Base-by-base conservation (phyloP, 2,888 invertebrate genomes). In the Bombylius major region DNA sequence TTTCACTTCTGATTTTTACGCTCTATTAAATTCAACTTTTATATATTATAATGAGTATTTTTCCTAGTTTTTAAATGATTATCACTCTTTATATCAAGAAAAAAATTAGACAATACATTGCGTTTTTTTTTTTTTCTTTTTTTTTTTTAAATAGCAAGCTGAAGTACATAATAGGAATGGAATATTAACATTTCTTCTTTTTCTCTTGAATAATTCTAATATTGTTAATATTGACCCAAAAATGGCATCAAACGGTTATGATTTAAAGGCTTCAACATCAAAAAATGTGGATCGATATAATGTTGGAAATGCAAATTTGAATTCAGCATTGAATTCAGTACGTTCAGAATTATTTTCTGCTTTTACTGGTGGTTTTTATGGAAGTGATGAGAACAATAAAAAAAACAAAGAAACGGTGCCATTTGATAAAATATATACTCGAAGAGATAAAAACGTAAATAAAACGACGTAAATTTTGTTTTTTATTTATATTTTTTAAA, bases 101-200 rank as follows among this genome's bases (percentile, higher is more conserved):
- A 23, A 23, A 23, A 23, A 23, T 23, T 23, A 1, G 23, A 23
- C 23, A 23, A 23, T 23, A 23, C 23, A 23, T 23, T 23, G 3
- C 23, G 2, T 3, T 23, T 23, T 11, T 42, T 42, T 4, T 42
- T 4, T 42, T 42, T 39, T 39, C 11, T 39, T 39, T 39, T 53
- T 53, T 7, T 4, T 39, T 53, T 42, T 51, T 54, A 44, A 54
- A 31, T 47, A 67, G 64, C 73, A 82, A 80, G 77, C 79, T 61
- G 76, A 83, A 50, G 69, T 83, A 56, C 79, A 80, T 62, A 80
- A 83, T 66, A 75, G 82, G 61, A 78, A 78, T 56, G 78, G 81
- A 39, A 72, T 84, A 13, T 64, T 82, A 60, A 73, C 77, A 47
- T 72, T 83, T 58, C 69, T 83, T 49, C 66, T 64, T 50, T 65